phyloP scores from a whole-genome alignment of 1,140 invertebrate species.

The Zaprionus davidi region DNA sequence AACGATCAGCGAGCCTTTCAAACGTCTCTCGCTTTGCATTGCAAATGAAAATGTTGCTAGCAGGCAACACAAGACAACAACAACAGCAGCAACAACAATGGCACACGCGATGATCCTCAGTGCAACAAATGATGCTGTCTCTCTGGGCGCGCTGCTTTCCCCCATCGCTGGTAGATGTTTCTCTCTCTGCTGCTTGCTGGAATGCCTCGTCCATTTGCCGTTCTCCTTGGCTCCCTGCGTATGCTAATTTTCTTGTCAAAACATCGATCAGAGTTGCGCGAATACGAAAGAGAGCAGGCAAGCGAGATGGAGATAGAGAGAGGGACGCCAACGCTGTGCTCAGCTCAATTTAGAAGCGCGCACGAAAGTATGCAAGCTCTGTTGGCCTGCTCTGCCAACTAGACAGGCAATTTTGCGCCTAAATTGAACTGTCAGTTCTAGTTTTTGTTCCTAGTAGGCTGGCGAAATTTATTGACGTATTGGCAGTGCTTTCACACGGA shows the following conservation, averaged over 20 bases:
- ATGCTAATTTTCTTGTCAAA: constrained; percentile 77
- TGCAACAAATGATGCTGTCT: constrained; percentile 62
- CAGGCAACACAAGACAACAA: neutral
- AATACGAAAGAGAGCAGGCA: constrained; percentile 2
- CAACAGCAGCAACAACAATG: constrained; percentile 33
- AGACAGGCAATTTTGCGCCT: constrained; percentile 31
- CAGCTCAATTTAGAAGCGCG: neutral
- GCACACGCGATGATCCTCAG: constrained; percentile 52
- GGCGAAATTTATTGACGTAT: constrained; percentile 71
- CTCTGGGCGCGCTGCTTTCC: neutral
- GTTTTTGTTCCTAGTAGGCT: constrained; percentile 21
- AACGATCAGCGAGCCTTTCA: constrained; percentile 61
- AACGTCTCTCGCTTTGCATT: constrained; percentile 65
- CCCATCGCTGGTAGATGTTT: neutral
- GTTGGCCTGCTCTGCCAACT: constrained; percentile 28
- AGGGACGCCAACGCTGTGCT: neutral
- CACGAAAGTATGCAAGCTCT: constrained; percentile 9
- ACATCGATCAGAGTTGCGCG: constrained; percentile 58
- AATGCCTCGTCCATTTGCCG: constrained; percentile 5
- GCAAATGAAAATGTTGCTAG: constrained; percentile 69
- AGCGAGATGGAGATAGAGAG: neutral
- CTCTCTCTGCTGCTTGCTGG: constrained; percentile 8
- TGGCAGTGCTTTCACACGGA: constrained; percentile 47
- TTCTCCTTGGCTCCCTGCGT: constrained; percentile 24
- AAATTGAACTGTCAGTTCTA: constrained; percentile 77